Base-by-base conservation (phyloP, 2,113 vertebrate species). In the Scomber colias region DNA sequence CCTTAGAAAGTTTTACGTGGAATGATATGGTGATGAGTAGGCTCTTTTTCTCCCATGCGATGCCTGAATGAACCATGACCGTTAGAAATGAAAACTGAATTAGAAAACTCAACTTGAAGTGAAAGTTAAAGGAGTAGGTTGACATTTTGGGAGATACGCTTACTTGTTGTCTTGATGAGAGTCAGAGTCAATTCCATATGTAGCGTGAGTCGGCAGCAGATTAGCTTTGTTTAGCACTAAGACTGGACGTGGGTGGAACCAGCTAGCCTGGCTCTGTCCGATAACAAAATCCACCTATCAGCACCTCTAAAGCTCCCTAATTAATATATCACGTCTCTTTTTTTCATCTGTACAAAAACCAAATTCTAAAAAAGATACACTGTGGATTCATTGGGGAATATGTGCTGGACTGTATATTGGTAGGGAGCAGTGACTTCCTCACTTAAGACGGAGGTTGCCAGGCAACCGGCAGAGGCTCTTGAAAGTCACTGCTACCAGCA, bases 21-120 rank as follows among this genome's bases (percentile, higher is more conserved):
- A 86, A 84, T 16, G 81, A 86, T 35, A 63, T 48, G 68, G 19
- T 60, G 87, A 77, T 74, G 83, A 71, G 67, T 11, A 63, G 64
- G 72, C 68, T 68, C n/a, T 63, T 63, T 15, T 35, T 48, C 69
- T 77, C 85, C 83, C 82, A 30, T 71, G 80, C 79, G 76, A 77
- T 17, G 30, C 50, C 56, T n/a, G 46, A 56, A 14, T 54, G 77
- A 64, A 54, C 19, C 45, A 53, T 35, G 51, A 45, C 77, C 75
- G 71, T 51, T 17, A 84, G 50, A 63, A n/a, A 66, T 12, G 45
- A 64, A 73, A 65, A 44, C 63, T 17, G 69, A 75, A 85, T 82
- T 44, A 71, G 31, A 56, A 63, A 76, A 78, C n/a, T 12, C 14
- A 31, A 16, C 57, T 63, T 68, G 15, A 66, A 44, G 49, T 60